Conservation (phyloP, 2,888 invertebrate species). For the Galeopsomyia nigrocyanea region DNA sequence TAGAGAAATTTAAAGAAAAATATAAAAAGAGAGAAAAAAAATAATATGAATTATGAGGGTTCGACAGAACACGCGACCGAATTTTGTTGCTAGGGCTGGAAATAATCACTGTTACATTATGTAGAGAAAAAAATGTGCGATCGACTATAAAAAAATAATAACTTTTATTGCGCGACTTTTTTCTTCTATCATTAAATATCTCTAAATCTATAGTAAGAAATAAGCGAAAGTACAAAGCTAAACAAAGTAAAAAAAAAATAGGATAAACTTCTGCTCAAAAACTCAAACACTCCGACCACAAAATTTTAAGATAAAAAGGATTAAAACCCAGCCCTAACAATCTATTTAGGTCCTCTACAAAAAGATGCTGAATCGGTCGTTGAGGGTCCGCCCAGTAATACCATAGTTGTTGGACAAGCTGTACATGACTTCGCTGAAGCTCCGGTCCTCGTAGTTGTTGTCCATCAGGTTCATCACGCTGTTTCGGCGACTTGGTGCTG, state of each 20-base stretch:
- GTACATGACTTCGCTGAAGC: constrained; percentile 65
- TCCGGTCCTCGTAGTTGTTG: constrained; percentile 59
- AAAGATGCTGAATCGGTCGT: constrained; percentile 65
- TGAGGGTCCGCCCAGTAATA: constrained; percentile 65
- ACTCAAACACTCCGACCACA: background rate
- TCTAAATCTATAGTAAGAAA: too few relatives aligned
- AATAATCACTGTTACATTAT: background rate
- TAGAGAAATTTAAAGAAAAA: constrained; percentile 15
- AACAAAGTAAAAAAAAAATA: constrained; percentile 1
- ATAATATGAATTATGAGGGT: background rate
- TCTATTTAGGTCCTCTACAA: background rate
- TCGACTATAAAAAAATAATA: constrained; percentile 1
- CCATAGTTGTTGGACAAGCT: constrained; percentile 63
- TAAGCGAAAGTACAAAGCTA: too few relatives aligned
- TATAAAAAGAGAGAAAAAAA: constrained; percentile 7
- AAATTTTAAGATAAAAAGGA: background rate
- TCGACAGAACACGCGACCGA: constrained; percentile 11
- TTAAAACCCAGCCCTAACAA: background rate
- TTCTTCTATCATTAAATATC: too few relatives aligned
- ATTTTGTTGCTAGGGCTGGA: constrained; percentile 22
- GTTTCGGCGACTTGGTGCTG: constrained; percentile 45
- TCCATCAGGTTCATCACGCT: constrained; percentile 51
- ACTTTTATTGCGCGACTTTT: background rate
- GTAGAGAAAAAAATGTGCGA: background rate
- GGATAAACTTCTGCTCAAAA: background rate